Base-by-base conservation (phyloP, 2,888 invertebrate species). In the Cataglyphis albicans region DNA sequence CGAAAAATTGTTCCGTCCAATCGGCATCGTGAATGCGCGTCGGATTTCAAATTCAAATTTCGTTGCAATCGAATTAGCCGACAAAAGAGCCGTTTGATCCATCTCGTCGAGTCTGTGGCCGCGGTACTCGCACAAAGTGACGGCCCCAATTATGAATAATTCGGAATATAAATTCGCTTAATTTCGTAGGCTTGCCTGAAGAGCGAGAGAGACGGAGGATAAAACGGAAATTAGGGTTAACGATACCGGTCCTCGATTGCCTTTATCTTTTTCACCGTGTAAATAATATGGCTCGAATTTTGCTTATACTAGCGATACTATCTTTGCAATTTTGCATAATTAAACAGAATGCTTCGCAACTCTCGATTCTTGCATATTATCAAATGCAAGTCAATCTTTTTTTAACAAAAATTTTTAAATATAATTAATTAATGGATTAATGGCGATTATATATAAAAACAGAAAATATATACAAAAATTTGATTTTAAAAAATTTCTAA, bases 21-120 rank as follows among this genome's bases (percentile, higher is more conserved):
- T 89, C 84, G 88, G 68, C 86, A 83, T 61, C 25, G 63, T 32
- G 75, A 67, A 38, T 38, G 57, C 52, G 64, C 52, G 84, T 87
- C 88, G 88, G 91, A 94, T 94, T 94, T 94, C 86, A 89, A 91
- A 94, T 94, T 94, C 93, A 94, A 94, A 94, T 94, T 93, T 92
- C 87, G 80, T 85, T 88, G 90, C 93, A 92, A 93, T 93, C 91
- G 90, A 93, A 94, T 94, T 94, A 94, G 92, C 90, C 86, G 90
- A 92, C 92, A 92, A 93, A 93, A 93, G 92, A 90, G 91, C 90
- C 93, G 93, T 94, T 94, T 94, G 94, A 94, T 93, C 94, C 90
- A 89, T 90, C 84, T 89, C 87, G 86, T 88, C 87, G 85, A 75
- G 85, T 81, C 44, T 18, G 72, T 32, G 25, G 57, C 44, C 72